Evolutionary conservation across 1,140 invertebrate species (phyloP).

Genomic region (Scaptomyza pallida): DNA sequence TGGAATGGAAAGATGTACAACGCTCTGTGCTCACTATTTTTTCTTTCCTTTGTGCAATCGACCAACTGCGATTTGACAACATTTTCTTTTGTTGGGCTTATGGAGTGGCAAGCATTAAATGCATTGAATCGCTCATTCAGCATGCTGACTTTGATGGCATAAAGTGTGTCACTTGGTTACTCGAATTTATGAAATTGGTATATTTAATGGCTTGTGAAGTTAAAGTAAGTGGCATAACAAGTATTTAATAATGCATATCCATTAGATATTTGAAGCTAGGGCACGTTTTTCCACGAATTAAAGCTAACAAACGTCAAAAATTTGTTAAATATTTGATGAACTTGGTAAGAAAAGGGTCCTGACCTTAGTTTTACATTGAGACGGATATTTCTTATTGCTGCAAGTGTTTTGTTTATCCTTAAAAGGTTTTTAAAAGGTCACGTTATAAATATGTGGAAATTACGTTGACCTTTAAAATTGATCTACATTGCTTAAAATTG

Average conservation of each 20-base stretch:
- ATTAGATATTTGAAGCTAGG: background rate
- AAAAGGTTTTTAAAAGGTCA: too few relatives aligned
- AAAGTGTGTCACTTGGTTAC: conserved; percentile 6
- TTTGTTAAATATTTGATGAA: background rate
- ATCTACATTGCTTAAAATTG: too few relatives aligned
- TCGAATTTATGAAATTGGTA: background rate
- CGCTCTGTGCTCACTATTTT: background rate
- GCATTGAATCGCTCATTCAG: background rate
- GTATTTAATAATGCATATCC: background rate
- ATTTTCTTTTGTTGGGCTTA: conserved; percentile 7
- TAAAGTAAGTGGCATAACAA: background rate
- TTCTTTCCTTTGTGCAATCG: background rate
- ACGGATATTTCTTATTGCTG: background rate
- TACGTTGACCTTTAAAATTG: too few relatives aligned
- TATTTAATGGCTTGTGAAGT: background rate
- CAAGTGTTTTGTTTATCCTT: too few relatives aligned
- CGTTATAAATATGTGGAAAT: too few relatives aligned
- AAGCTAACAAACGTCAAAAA: background rate
- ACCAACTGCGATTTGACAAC: background rate
- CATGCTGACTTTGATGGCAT: background rate
- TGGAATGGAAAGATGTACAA: conserved; percentile 11
- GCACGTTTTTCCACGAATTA: background rate
- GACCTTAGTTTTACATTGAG: background rate
- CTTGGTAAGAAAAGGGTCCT: background rate
- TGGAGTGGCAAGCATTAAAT: conserved; percentile 2